A percentile compares a stretch with the other conserved stretches of the same genome.
Evolutionary conservation across 2,113 vertebrate species (phyloP).

Genomic region (Planiliza haematocheilus): DNA sequence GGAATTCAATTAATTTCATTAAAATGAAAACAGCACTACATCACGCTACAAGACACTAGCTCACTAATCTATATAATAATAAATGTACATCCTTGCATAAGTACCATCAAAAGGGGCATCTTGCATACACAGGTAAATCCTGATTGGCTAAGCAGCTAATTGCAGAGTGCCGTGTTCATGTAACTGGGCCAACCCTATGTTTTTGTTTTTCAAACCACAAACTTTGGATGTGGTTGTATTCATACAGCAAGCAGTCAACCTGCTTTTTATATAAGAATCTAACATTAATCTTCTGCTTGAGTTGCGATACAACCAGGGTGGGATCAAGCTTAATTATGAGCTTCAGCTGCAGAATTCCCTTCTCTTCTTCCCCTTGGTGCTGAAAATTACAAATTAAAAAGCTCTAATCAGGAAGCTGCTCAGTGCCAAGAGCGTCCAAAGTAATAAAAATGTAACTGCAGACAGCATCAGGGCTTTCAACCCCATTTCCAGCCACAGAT

Average conservation of each 20-base stretch:
- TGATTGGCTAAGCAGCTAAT: too few species aligned
- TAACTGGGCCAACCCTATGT: too few species aligned
- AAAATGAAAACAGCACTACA: too few species aligned
- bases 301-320: not conserved
- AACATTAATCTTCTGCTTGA: not conserved
- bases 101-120: too few species aligned
- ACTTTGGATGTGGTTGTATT: too few species aligned
- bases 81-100: too few species aligned
- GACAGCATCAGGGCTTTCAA: slow-evolving; percentile 32
- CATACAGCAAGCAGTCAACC: not conserved
- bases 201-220: too few species aligned
- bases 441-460: slow-evolving; percentile 38
- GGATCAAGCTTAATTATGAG: slow-evolving; percentile 38
- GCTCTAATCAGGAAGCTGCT: slow-evolving; percentile 46
- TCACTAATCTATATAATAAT: too few species aligned
- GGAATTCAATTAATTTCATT: too few species aligned
- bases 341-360: slow-evolving; percentile 14
- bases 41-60: too few species aligned
- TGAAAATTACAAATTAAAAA: slow-evolving; percentile 49
- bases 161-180: too few species aligned
- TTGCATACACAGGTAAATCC: too few species aligned
- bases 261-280: not conserved
- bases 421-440: slow-evolving; percentile 32
- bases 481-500: slow-evolving; percentile 25
- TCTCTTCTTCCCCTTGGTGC: slow-evolving; percentile 21